These are phyloP conservation scores for Promerops cafer DNA, from an alignment of 2,113 vertebrate genomes.

Conservation along the genomic window DNA sequence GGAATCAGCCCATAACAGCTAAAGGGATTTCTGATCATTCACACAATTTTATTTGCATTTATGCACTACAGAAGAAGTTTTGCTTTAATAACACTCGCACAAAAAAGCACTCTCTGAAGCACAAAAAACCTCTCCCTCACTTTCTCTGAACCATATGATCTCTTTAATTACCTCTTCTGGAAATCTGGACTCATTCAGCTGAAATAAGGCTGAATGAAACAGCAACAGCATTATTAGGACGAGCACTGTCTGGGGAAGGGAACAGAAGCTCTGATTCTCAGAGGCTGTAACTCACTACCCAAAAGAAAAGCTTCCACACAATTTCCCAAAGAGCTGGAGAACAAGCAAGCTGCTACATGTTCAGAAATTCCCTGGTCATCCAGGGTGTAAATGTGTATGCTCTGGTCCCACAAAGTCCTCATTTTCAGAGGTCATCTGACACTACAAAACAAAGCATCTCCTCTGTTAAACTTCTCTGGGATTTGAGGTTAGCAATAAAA, in stretches of 20 bases:
- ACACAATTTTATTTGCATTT: neutral
- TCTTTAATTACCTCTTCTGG: neutral
- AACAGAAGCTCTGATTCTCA: neutral
- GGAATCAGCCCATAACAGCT: rapidly evolving
- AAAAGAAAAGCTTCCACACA: neutral
- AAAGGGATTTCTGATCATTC: neutral
- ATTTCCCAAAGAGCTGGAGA: neutral
- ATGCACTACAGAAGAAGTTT: neutral
- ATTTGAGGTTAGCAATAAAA: neutral
- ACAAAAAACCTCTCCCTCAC: neutral
- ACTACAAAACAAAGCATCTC: neutral
- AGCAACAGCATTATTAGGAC: neutral
- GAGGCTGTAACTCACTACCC: neutral
- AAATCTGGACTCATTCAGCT: neutral
- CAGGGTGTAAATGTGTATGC: too few species aligned
- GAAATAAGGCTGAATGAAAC: neutral
- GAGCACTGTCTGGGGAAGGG: neutral
- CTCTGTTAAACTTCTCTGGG: neutral
- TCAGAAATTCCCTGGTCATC: neutral
- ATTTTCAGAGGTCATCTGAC: neutral
- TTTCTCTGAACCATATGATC: neutral
- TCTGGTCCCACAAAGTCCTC: neutral
- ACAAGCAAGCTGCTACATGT: neutral
- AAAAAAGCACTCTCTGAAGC: neutral
- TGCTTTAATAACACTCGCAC: neutral